phyloP scores from a whole-genome alignment of 2,797 vertebrate species.

The Leptoclinus maculatus region DNA sequence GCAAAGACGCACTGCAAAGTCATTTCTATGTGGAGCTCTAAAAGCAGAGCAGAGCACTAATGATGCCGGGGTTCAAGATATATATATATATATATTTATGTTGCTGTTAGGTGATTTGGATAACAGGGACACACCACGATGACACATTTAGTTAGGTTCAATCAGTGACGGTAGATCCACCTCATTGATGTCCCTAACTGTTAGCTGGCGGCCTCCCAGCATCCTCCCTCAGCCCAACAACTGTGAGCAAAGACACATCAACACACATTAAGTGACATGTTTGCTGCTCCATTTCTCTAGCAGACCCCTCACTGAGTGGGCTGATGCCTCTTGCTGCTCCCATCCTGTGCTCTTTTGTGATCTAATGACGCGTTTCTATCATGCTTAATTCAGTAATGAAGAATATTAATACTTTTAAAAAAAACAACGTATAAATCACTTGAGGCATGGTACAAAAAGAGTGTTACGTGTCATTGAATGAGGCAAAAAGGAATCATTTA shows the following conservation, averaged over 20 bases:
- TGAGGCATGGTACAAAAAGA: neutral
- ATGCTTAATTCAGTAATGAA: constrained; percentile 34
- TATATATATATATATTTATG: neutral
- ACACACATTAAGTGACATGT: constrained; percentile 47
- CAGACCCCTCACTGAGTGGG: constrained; percentile 49
- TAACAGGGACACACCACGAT: constrained; percentile 11
- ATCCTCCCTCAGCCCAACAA: constrained; percentile 25
- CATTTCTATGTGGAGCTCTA: constrained; percentile 2
- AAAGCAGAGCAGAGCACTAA: neutral
- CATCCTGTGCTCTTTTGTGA: constrained; percentile 21
- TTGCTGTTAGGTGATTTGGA: constrained; percentile 13
- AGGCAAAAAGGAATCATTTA: neutral
- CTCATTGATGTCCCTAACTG: constrained; percentile 56
- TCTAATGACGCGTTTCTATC: constrained; percentile 21
- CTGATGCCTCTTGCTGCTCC: constrained; percentile 11
- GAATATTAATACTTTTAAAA: neutral
- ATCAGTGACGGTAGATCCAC: constrained; percentile 30
- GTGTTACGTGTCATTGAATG: neutral
- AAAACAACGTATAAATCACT: neutral
- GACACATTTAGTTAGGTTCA: constrained; percentile 46
- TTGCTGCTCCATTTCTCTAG: constrained; percentile 45
- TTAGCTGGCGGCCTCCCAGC: constrained; percentile 41
- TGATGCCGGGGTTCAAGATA: neutral
- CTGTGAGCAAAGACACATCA: constrained; percentile 64
- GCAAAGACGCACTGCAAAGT: constrained; percentile 36